Conservation (phyloP, 2,797 vertebrate species). For the Serranus cabrilla region DNA sequence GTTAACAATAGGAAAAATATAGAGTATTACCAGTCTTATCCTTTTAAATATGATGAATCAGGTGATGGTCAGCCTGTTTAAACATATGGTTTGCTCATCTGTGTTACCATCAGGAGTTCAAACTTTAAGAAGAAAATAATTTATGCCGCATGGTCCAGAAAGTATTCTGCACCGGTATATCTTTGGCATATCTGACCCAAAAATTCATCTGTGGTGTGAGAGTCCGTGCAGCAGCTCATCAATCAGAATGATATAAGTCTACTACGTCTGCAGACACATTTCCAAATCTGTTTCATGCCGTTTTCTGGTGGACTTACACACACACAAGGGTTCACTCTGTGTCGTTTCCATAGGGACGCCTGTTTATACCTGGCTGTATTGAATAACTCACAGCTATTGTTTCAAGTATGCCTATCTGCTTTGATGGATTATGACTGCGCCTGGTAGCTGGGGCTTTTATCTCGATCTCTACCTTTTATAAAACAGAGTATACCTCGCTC, state of each 20-base stretch:
- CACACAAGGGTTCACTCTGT: slow-evolving; percentile 49
- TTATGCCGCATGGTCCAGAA: slow-evolving; percentile 1
- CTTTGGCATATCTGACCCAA: slow-evolving; percentile 12
- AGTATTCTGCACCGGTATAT: background rate
- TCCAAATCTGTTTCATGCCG: slow-evolving; percentile 57
- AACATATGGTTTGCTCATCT: slow-evolving; percentile 7
- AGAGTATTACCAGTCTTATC: background rate
- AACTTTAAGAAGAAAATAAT: slow-evolving; percentile 14
- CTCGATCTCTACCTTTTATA: slow-evolving; percentile 44
- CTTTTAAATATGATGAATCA: slow-evolving; percentile 7
- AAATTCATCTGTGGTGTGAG: slow-evolving; percentile 49
- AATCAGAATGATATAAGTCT: slow-evolving; percentile 50
- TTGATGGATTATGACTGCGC: slow-evolving; percentile 54
- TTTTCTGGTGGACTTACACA: slow-evolving; percentile 44
- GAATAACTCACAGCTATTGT: slow-evolving; percentile 69
- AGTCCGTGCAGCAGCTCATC: slow-evolving; percentile 48
- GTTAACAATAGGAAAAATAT: background rate
- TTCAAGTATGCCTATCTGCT: slow-evolving; percentile 56
- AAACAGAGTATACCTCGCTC: slow-evolving; percentile 37
- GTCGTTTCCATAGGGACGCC: slow-evolving; percentile 64
- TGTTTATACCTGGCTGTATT: slow-evolving; percentile 62
- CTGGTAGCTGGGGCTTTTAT: slow-evolving; percentile 51
- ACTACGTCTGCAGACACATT: slow-evolving; percentile 49
- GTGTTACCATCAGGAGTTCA: slow-evolving; percentile 7
- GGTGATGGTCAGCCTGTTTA: background rate